Evolutionary conservation across 1,140 invertebrate species (phyloP), one percentile per base, ranked within the genome.

Genomic region (Pseudomyrmex gracilis): DNA sequence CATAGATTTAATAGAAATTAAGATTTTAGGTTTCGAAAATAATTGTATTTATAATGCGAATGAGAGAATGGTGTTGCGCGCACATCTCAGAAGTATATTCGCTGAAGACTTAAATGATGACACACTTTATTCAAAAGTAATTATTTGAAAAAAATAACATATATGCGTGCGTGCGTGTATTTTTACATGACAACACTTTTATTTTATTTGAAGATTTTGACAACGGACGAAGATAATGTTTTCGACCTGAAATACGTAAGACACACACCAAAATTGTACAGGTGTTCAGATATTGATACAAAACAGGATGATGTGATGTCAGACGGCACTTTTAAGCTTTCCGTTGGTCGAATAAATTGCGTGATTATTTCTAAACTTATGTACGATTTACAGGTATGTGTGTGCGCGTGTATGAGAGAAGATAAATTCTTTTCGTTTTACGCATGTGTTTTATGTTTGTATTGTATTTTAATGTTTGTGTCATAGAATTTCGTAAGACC

Each of bases 41-140:
- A 96, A 97, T 94, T 96, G 96, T 90, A 95, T 97, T 73, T 97
- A 97, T 90, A 96, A 97, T 92, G 97, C 97, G n/a, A 97, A 97
- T 90, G 97, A 97, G 87, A 95, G 97, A 86, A 97, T 97, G 94
- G 96, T 97, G 43, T 95, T 98, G 80, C 95, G 96, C 82, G 95
- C 95, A 55, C 96, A 96, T 90, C 93, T 98, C 0, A 95, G 95
- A 63, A 95, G 95, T 17, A 91, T 98, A 15, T 94, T 95, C 17
- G 93, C 97, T 13, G 96, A 97, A 87, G 97, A 98, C 93, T 91
- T 97, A 2, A 96, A 96, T 47, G 96, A 97, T 82, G 95, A 96
- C 58, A 97, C 97, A n/a, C 93, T 98, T 3, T 98, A 97, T 90
- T 95, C 96, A 0, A 97, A 97, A 93, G 97, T 97, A 94, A 94